Base-by-base conservation (phyloP, 1,140 invertebrate species). In the Drosophila nikananu region DNA sequence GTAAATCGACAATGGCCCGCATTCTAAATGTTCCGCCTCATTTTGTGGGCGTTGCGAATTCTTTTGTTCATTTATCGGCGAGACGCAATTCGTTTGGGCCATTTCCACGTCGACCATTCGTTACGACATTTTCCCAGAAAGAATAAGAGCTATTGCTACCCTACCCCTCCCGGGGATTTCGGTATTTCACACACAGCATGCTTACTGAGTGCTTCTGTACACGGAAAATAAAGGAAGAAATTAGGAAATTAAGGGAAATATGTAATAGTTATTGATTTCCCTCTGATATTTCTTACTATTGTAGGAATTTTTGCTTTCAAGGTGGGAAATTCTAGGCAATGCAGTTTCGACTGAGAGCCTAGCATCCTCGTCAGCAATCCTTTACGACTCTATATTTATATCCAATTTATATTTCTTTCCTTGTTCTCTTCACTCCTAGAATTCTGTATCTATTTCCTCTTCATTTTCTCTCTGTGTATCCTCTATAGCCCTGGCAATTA, bases 1-100 rank as follows among this genome's bases (percentile, higher is more conserved):
- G 51, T 41, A 72, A 73, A 72, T 71, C 52, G 35, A 37, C 64
- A 42, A 35, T 32, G 66, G 23, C 35, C 66, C 44, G 44, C 44
- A 54, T 37, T 67, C 44, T 30, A 42, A 72, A 51, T 57, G 74
- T 77, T 61, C 64, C 44, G 74, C 55, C 64, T 58, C 57, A 54
- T 41, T 61, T 66, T 48, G 80, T 67, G 83, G 83, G 83, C 83
- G 76, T 86, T 73, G 65, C 83, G 51, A 86, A 86, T 86, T 82
- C 83, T 74, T 64, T 86, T 72, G 62, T 70, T 80, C 66, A 77
- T 86, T 86, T 86, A 86, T 87, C 61, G 80, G 49, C 83, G 63
- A 77, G 63, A 77, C 83, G 76, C 83, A 87, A 87, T 86, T 86
- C 77, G 83, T 83, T 87, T 83, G 80, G 83, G 83, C 70, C 70